Evolutionary conservation across 30 jellyfish, hydroid and myxozoan genomes (phyloP).

Genomic region (Cassiopea andromeda): DNA sequence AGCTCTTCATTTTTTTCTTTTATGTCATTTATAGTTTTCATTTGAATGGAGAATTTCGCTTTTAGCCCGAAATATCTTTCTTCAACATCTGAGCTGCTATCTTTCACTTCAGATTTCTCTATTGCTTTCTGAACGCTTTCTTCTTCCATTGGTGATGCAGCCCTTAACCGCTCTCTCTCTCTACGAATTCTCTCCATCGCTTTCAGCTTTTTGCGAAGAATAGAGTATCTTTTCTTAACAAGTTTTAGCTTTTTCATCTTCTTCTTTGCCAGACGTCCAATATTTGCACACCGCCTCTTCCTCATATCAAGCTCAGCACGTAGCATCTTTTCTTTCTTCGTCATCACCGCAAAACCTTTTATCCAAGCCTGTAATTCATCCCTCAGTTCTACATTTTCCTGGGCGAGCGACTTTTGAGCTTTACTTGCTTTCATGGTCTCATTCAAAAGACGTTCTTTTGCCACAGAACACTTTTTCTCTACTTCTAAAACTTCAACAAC

Average conservation of each 20-base stretch:
- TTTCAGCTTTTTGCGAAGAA: background rate
- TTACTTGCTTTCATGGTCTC: background rate
- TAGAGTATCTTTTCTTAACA: background rate
- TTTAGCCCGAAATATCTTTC: background rate
- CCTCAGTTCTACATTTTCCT: background rate
- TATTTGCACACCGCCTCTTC: background rate
- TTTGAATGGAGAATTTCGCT: background rate
- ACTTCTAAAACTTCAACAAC: background rate
- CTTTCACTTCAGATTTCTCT: background rate
- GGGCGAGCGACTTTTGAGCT: background rate
- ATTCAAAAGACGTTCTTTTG: too few relatives aligned
- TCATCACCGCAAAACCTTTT: slow-evolving; percentile 4
- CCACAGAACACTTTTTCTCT: slow-evolving; percentile 1
- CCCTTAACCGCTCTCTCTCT: background rate
- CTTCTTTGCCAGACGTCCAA: background rate
- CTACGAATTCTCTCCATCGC: background rate
- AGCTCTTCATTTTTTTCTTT: background rate
- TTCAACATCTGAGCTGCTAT: background rate
- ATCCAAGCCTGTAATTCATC: background rate
- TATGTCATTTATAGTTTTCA: background rate
- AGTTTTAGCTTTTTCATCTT: background rate
- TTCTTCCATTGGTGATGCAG: background rate
- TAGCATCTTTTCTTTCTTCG: background rate
- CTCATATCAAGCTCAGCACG: background rate
- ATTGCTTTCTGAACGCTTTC: background rate